phyloP scores from a whole-genome alignment of 1,140 invertebrate genomes.

The Lasaia peninsularis region DNA sequence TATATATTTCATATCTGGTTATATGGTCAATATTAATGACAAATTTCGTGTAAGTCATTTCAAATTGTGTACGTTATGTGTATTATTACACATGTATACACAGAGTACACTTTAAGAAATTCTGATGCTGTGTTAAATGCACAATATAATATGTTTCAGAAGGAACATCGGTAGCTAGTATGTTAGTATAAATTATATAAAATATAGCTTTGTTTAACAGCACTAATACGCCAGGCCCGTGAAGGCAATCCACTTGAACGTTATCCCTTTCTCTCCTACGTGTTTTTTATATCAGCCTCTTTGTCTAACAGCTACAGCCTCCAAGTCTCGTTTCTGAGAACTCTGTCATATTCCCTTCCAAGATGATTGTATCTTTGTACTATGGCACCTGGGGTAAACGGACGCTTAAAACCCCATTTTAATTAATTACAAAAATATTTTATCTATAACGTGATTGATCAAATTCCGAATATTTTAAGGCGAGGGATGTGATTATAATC shows the following conservation, averaged over 20 bases:
- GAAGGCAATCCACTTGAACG: constrained; percentile 53
- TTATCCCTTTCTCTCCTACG: constrained; percentile 27
- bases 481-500: too few relatives aligned
- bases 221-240: constrained; percentile 39
- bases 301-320: constrained; percentile 38
- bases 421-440: too few relatives aligned
- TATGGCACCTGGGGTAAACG: constrained; percentile 9
- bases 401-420: neutral
- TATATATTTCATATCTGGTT: too few relatives aligned
- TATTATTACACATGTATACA: too few relatives aligned
- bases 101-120: too few relatives aligned
- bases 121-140: too few relatives aligned
- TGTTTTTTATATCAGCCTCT: constrained; percentile 23
- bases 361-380: constrained; percentile 39
- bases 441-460: too few relatives aligned
- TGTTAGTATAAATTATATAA: neutral
- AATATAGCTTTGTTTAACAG: constrained; percentile 41
- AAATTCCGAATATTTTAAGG: too few relatives aligned
- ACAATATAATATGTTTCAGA: neutral
- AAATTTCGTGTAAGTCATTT: too few relatives aligned
- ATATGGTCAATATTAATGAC: too few relatives aligned
- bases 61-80: too few relatives aligned
- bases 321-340: constrained; percentile 50
- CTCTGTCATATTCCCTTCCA: constrained; percentile 30
- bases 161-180: neutral